A percentile compares a stretch with the other conserved stretches of the same genome.
Conservation (phyloP, 2,888 invertebrate species). For the Amiota minor region DNA sequence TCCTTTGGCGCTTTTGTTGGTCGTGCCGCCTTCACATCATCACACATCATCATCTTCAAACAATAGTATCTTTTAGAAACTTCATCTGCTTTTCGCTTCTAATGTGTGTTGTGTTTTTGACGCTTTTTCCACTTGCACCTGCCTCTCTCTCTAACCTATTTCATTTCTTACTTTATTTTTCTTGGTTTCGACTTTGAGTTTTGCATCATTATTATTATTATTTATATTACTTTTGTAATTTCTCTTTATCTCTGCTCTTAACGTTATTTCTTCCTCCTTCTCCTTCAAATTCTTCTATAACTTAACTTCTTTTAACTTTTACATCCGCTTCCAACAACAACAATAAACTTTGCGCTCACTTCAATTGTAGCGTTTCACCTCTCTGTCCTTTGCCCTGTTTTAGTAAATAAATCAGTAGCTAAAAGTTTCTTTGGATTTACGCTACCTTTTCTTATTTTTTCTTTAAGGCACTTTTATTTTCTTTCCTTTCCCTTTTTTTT, state of each 20-base stretch:
- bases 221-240: constrained; percentile 19
- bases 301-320: neutral
- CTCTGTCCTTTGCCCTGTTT: neutral
- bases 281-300: neutral
- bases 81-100: neutral
- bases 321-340: too few relatives aligned
- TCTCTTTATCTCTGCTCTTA: neutral
- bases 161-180: too few relatives aligned
- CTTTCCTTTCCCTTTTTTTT: neutral
- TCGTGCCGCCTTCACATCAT: neutral
- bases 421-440: constrained; percentile 16
- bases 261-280: neutral
- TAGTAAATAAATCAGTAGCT: constrained; percentile 22
- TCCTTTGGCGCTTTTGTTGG: neutral
- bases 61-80: neutral
- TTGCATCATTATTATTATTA: constrained; percentile 1
- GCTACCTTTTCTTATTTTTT: neutral
- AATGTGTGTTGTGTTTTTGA: neutral
- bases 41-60: neutral
- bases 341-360: too few relatives aligned
- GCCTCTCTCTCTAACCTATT: too few relatives aligned
- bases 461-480: neutral
- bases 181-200: too few relatives aligned
- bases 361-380: too few relatives aligned
- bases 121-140: too few relatives aligned